Base-by-base conservation (phyloP, 2,888 invertebrate species). In the Rotaria socialis region DNA sequence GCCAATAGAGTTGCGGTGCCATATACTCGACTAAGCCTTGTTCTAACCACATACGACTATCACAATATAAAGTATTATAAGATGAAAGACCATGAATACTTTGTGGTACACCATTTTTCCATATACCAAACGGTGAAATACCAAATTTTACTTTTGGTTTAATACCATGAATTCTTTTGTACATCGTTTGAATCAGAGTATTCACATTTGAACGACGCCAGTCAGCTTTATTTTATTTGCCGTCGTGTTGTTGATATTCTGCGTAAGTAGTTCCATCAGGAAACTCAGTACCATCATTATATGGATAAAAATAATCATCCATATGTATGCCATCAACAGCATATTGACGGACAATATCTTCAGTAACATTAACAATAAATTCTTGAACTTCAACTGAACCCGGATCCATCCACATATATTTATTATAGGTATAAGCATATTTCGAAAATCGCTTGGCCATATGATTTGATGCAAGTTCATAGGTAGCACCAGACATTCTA, bases 291-390 rank as follows among this genome's bases (percentile, higher is more conserved):
- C 88, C 87, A n/a, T 88, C 89, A 0, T 90, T 90, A 87, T 90
- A 90, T 1, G 90, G 90, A 87, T 90, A 90, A 87, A 90, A 90
- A 87, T 90, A 90, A 87, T 90, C 90, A 86, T 90, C 90, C 87
- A 90, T 89, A 86, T 90, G 90, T 10, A 90, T 86, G 6, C 89
- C 90, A 86, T 90, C 90, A 11, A 90, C 87, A 87, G 90, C 89
- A 87, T 90, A 90, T 50, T 89, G 88, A 14, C 55, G 88, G 0
- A 89, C 88, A 24, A 90, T 89, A 86, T 90, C 90, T 74, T 88
- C 87, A 24, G 89, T 88, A 35, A 90, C 90, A 43, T 88, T 84
- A 11, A 88, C 84, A 24, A 88, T 89, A 67, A 89, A 88, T 80
- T 89, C 88, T 85, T 89, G 89, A 19, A 90, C 89, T 11, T 85